phyloP scores from a whole-genome alignment of 2,797 vertebrate species.

The Hypotaenidia okinawae region DNA sequence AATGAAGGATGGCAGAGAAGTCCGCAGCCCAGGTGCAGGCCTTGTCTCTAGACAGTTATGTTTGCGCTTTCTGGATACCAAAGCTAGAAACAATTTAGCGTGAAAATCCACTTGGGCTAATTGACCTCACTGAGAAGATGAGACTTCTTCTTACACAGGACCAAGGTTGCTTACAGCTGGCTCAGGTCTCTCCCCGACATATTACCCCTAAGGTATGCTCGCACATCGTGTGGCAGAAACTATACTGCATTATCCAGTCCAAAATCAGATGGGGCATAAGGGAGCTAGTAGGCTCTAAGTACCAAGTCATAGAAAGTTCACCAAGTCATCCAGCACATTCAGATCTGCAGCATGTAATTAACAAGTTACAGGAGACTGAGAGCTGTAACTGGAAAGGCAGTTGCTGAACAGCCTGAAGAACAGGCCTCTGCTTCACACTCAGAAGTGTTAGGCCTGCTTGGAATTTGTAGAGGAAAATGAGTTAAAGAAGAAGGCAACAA shows the following conservation, averaged over 20 bases:
- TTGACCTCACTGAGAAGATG: background rate
- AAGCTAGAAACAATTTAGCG: background rate
- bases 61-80: background rate
- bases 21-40: background rate
- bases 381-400: background rate
- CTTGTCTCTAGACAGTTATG: background rate
- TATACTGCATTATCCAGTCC: background rate
- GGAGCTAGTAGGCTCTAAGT: background rate
- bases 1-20: background rate
- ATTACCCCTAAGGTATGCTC: background rate
- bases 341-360: background rate
- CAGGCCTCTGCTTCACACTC: background rate
- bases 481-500: slow-evolving; percentile 4
- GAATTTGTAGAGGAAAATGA: background rate
- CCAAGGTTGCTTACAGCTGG: background rate
- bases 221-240: background rate
- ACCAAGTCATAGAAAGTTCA: slow-evolving; percentile 9
- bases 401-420: background rate
- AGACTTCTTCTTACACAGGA: background rate
- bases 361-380: background rate
- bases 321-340: background rate
- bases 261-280: background rate
- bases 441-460: background rate
- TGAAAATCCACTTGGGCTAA: background rate
- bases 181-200: background rate